A percentile compares a stretch with the other conserved stretches of the same genome.
Conservation (phyloP, 2,797 vertebrate species). For the Pipistrellus nathusii region DNA sequence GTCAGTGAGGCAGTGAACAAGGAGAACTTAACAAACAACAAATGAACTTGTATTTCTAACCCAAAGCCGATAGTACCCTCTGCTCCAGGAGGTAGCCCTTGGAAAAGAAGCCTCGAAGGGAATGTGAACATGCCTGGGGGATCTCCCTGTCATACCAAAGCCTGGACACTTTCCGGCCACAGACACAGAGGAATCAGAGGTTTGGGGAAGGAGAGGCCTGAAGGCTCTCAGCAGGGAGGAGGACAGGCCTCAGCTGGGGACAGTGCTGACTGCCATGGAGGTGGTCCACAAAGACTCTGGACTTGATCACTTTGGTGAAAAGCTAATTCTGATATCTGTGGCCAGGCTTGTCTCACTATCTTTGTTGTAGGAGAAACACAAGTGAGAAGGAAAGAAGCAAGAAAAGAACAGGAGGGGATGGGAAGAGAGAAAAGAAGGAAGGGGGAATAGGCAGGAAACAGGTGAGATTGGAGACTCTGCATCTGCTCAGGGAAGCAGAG, state of each 20-base stretch:
- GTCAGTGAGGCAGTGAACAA: neutral
- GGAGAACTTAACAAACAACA: neutral
- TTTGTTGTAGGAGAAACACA: neutral
- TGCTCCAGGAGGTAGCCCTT: neutral
- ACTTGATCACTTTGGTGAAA: neutral
- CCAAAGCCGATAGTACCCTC: neutral
- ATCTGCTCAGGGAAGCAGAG: neutral
- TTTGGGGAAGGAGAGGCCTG: neutral
- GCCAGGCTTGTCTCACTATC: neutral
- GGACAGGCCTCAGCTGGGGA: no score
- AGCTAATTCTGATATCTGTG: neutral
- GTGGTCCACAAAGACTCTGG: no score
- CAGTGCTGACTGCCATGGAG: neutral
- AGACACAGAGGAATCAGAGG: neutral
- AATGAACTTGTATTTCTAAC: neutral
- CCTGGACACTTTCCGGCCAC: neutral
- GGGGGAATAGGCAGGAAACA: neutral
- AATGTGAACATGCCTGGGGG: no score
- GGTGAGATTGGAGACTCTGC: neutral
- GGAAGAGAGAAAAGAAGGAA: neutral
- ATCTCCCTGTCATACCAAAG: neutral
- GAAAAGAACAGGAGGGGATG: neutral
- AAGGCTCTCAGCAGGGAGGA: neutral
- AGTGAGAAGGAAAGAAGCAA: neutral
- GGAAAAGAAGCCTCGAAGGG: neutral